phyloP scores from a whole-genome alignment of 2,888 invertebrate genomes.

The Heteropelma amictum region DNA sequence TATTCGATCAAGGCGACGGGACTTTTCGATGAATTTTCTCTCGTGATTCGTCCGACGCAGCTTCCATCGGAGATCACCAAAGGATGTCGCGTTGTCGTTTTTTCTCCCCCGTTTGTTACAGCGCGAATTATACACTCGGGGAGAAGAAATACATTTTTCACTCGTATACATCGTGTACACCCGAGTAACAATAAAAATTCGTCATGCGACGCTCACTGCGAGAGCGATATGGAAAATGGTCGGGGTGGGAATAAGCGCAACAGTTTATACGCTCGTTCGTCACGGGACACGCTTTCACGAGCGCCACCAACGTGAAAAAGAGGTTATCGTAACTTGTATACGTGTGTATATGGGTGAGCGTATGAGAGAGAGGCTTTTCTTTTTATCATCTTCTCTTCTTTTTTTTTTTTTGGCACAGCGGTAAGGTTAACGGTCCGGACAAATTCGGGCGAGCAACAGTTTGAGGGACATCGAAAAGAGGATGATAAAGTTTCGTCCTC shows the following conservation, averaged over 20 bases:
- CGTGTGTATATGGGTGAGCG: background rate
- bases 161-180: too few species aligned
- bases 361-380: background rate
- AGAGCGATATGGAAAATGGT: constrained; percentile 8
- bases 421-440: constrained; percentile 30
- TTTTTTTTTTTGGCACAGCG: constrained; percentile 13
- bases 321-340: background rate
- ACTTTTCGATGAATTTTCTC: too few species aligned
- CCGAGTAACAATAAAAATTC: constrained; percentile 18
- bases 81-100: too few species aligned
- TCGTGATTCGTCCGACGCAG: too few species aligned
- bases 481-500: background rate
- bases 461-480: background rate
- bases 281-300: constrained; percentile 45
- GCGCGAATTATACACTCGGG: too few species aligned
- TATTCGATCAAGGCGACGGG: too few species aligned
- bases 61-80: too few species aligned
- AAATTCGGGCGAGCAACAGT: constrained; percentile 36
- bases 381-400: background rate
- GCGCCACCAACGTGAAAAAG: constrained; percentile 19
- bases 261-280: constrained; percentile 51
- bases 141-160: too few species aligned
- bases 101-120: too few species aligned
- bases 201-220: background rate
- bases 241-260: constrained; percentile 27